Evolutionary conservation across 2,888 invertebrate species (phyloP).

Genomic region (Trichacis sp.): DNA sequence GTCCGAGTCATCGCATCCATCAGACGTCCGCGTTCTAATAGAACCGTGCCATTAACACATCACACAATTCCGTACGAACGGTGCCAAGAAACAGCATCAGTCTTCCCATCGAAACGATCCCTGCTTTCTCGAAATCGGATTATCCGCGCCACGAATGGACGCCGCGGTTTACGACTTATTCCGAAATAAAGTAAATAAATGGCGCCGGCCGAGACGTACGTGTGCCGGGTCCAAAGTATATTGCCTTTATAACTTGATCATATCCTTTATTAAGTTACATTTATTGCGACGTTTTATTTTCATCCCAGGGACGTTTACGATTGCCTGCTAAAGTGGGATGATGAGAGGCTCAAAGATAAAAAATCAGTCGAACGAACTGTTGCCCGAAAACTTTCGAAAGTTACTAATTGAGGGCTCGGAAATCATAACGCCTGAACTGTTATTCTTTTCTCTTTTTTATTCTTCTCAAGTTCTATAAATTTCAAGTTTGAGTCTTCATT

Average conservation of each 20-base stretch:
- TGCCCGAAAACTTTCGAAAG: no score
- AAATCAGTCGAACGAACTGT: no score
- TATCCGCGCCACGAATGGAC: constrained; percentile 19
- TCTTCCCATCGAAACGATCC: constrained; percentile 27
- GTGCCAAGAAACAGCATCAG: background rate
- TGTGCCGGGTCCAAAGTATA: constrained; percentile 13
- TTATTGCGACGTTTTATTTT: background rate
- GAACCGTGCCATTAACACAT: constrained; percentile 32
- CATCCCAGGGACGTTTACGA: constrained; percentile 1
- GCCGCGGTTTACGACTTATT: constrained; percentile 25
- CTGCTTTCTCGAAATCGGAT: constrained; percentile 34
- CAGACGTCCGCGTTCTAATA: constrained; percentile 25
- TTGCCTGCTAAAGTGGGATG: background rate
- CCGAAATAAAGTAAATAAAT: constrained; percentile 23
- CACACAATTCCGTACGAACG: constrained; percentile 21
- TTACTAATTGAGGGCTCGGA: no score
- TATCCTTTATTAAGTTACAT: constrained; percentile 6
- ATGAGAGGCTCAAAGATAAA: background rate
- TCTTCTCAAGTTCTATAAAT: no score
- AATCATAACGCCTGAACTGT: no score
- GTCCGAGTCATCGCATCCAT: constrained; percentile 31
- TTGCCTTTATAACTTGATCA: constrained; percentile 3
- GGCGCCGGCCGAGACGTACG: constrained; percentile 22
- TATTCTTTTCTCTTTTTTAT: no score
- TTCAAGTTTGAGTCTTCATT: no score